Percentiles rank a stretch among this genome's conserved stretches.
Evolutionary conservation across 2,888 invertebrate genomes (phyloP).

Genomic region (Tachina grossa): DNA sequence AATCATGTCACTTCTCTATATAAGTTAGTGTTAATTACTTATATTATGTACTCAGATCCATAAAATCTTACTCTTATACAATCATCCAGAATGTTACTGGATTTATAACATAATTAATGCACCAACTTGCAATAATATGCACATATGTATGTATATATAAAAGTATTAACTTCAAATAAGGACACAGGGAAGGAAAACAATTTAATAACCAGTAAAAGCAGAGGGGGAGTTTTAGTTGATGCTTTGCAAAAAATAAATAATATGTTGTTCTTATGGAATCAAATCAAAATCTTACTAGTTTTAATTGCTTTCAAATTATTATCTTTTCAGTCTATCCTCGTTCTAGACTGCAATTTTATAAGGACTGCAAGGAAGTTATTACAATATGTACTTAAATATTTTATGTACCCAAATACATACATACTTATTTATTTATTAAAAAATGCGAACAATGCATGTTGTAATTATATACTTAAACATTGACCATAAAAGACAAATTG

Average conservation of each 20-base stretch:
- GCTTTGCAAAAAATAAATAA: neutral
- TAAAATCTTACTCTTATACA: neutral
- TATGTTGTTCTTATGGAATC: neutral
- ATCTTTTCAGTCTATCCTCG: neutral
- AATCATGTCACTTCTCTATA: conserved; percentile 57
- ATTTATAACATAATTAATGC: conserved; percentile 1
- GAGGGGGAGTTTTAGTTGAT: neutral
- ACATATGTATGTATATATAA: neutral
- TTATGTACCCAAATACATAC: neutral
- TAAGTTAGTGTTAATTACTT: conserved; percentile 69
- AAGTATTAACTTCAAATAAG: neutral
- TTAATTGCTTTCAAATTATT: neutral
- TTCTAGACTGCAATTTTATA: neutral
- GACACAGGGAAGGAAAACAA: too few species aligned
- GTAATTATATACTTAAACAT: conserved; percentile 65
- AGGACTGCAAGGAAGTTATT: too few species aligned
- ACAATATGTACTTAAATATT: neutral
- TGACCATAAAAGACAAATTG: conserved; percentile 69
- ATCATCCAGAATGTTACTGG: neutral
- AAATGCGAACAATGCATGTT: conserved; percentile 45
- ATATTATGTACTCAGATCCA: conserved; percentile 50
- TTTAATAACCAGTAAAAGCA: too few species aligned
- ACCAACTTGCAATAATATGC: neutral
- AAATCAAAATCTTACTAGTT: neutral
- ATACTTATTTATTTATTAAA: conserved; percentile 2